Conservation (phyloP, 2,797 vertebrate species). For the Pangasius macronema region DNA sequence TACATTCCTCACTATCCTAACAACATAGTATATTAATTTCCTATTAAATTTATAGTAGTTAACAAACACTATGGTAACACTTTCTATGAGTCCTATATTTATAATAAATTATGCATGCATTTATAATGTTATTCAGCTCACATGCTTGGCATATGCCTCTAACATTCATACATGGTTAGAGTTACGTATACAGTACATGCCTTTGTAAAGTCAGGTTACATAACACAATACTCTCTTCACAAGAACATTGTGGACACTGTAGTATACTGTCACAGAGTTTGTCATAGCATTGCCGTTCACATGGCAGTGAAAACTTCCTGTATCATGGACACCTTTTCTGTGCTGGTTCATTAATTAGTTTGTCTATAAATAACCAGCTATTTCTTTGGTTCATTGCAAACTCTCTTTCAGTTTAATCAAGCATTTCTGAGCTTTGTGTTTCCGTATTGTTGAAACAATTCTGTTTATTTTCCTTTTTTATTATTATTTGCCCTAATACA, state of each 20-base stretch:
- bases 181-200: not conserved
- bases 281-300: not conserved
- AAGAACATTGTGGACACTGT: not conserved
- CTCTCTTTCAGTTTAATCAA: not conserved
- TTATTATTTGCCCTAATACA: not conserved
- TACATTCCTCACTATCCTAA: not conserved
- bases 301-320: not conserved
- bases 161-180: not conserved
- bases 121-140: not conserved
- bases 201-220: not conserved
- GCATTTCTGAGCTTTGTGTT: not conserved
- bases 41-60: not conserved
- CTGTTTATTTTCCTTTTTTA: not conserved
- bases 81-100: not conserved
- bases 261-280: not conserved
- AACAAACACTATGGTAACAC: not conserved
- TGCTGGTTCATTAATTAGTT: not conserved
- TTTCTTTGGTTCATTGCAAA: not conserved
- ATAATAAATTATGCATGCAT: not conserved
- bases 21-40: not conserved
- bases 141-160: not conserved
- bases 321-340: not conserved
- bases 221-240: not conserved
- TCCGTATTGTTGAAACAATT: not conserved
- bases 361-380: not conserved